Conservation (phyloP, 2,113 vertebrate species). For the Hyperopisus bebe region DNA sequence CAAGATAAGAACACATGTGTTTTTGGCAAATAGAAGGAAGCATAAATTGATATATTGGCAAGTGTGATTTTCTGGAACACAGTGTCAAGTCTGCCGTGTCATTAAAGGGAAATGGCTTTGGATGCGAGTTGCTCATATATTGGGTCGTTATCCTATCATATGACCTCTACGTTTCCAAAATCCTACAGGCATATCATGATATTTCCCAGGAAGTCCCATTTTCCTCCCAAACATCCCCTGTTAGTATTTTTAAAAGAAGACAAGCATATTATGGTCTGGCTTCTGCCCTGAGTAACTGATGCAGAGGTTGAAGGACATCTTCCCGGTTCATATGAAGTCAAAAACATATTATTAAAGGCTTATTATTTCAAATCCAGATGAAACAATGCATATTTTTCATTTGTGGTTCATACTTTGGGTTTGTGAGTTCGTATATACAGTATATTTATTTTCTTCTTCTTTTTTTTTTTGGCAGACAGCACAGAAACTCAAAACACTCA, state of each 20-base stretch:
- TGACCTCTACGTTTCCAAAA: neutral
- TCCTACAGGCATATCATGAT: neutral
- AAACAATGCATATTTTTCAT: neutral
- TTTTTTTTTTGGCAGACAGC: neutral
- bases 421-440: too few relatives aligned
- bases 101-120: neutral
- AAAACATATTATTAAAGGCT: neutral
- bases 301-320: neutral
- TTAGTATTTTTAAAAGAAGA: neutral
- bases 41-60: neutral
- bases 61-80: neutral
- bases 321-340: neutral
- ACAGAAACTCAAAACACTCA: neutral
- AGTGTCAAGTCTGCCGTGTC: neutral
- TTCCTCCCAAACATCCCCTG: neutral
- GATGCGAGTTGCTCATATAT: neutral
- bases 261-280: neutral
- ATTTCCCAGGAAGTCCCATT: neutral
- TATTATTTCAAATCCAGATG: neutral
- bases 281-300: neutral
- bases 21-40: neutral
- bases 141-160: neutral
- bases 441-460: neutral
- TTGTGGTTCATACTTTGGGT: neutral
- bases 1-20: neutral